These are phyloP conservation scores for Tachina fera DNA, from an alignment of 2,888 invertebrate genomes.

Conservation along the genomic window DNA sequence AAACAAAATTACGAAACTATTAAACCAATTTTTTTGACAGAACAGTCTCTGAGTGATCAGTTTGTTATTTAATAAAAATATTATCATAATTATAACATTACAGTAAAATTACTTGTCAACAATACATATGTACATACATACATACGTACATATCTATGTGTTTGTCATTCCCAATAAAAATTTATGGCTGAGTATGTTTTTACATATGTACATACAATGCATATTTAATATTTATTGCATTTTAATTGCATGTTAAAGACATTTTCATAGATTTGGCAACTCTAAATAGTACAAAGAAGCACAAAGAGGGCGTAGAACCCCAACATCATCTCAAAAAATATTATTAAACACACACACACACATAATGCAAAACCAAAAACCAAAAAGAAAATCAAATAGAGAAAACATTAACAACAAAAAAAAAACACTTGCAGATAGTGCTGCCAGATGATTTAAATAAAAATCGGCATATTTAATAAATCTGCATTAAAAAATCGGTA, in stretches of 20 bases:
- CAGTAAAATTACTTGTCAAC: no score
- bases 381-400: slow-evolving; percentile 44
- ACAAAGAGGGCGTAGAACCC: slow-evolving; percentile 72
- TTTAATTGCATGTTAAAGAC: slow-evolving; percentile 27
- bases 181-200: background rate
- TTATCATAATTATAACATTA: no score
- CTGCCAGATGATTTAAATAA: no score
- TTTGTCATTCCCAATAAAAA: background rate
- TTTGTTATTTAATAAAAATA: no score
- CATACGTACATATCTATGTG: no score
- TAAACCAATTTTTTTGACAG: no score
- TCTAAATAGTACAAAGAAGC: slow-evolving; percentile 63
- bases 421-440: slow-evolving; percentile 10
- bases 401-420: slow-evolving; percentile 55
- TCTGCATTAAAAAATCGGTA: no score
- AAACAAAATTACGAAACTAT: no score
- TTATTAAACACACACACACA: slow-evolving; percentile 30
- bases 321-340: slow-evolving; percentile 67
- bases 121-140: no score
- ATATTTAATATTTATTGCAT: background rate
- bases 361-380: slow-evolving; percentile 27
- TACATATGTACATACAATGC: background rate
- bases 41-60: no score
- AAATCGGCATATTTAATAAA: no score
- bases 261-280: slow-evolving; percentile 59